These are phyloP conservation scores for Noctilio leporinus DNA, from an alignment of 2,113 vertebrate genomes.

Conservation along the genomic window DNA sequence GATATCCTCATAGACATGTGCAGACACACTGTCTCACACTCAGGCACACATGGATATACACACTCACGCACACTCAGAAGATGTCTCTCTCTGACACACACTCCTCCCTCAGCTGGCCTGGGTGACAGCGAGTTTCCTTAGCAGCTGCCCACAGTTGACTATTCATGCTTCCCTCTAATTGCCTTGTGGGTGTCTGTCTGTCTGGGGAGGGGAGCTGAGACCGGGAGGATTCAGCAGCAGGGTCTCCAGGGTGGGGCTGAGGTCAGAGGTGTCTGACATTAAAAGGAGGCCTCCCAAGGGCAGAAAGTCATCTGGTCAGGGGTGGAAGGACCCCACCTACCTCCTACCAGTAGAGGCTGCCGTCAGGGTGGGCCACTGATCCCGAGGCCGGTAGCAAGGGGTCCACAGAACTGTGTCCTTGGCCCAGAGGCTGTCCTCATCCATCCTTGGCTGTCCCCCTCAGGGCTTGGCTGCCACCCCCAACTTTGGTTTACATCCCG, in stretches of 20 bases:
- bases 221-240: accelerated
- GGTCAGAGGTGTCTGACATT: neutral
- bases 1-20: no score
- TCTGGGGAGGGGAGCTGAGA: neutral
- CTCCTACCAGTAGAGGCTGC: neutral
- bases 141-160: constrained; percentile 56
- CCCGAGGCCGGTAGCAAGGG: neutral
- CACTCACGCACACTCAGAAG: accelerated
- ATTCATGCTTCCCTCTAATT: constrained; percentile 64
- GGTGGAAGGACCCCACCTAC: neutral
- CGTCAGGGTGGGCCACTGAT: neutral
- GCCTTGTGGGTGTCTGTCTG: constrained; percentile 21
- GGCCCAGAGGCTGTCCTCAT: neutral
- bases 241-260: neutral
- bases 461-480: neutral
- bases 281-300: neutral
- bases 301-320: neutral
- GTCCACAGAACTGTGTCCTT: neutral
- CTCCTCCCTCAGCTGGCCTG: neutral
- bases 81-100: neutral
- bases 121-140: constrained; percentile 42
- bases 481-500: neutral
- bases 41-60: neutral
- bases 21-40: neutral
- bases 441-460: neutral